Evolutionary conservation across 2,888 invertebrate genomes (phyloP).

Genomic region (Prosapia bicincta): DNA sequence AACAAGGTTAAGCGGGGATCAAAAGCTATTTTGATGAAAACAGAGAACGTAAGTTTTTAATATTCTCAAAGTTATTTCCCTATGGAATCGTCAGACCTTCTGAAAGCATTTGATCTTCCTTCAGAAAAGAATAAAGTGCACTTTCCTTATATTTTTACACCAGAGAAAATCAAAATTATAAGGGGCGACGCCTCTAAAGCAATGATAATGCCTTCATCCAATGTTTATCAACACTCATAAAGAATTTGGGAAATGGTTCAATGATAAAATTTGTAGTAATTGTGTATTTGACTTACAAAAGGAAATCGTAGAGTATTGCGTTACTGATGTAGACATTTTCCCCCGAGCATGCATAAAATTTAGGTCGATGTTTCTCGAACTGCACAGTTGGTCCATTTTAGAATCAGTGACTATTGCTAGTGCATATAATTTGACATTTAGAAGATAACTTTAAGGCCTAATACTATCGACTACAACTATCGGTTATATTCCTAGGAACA

Average conservation of each 20-base stretch:
- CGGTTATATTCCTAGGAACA: too few species aligned
- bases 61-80: conserved; percentile 40
- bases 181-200: conserved; percentile 34
- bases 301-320: conserved; percentile 39
- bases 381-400: conserved; percentile 38
- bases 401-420: conserved; percentile 38
- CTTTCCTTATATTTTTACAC: conserved; percentile 40
- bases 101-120: conserved; percentile 40
- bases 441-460: too few species aligned
- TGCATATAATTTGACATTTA: conserved; percentile 15
- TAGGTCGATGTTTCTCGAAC: conserved; percentile 35
- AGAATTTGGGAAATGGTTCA: conserved; percentile 38
- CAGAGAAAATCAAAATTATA: conserved; percentile 37
- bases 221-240: conserved; percentile 18
- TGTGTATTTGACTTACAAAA: conserved; percentile 39
- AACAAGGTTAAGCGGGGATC: neutral
- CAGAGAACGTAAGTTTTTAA: conserved; percentile 3
- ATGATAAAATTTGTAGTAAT: conserved; percentile 20
- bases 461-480: too few species aligned
- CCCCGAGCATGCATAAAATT: conserved; percentile 39
- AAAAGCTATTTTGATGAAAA: conserved; percentile 3
- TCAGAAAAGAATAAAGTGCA: conserved; percentile 35
- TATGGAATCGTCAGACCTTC: conserved; percentile 37
- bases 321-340: conserved; percentile 40
- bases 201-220: conserved; percentile 36